phyloP scores from a whole-genome alignment of 2,113 vertebrate species.

The Callorhinus ursinus region DNA sequence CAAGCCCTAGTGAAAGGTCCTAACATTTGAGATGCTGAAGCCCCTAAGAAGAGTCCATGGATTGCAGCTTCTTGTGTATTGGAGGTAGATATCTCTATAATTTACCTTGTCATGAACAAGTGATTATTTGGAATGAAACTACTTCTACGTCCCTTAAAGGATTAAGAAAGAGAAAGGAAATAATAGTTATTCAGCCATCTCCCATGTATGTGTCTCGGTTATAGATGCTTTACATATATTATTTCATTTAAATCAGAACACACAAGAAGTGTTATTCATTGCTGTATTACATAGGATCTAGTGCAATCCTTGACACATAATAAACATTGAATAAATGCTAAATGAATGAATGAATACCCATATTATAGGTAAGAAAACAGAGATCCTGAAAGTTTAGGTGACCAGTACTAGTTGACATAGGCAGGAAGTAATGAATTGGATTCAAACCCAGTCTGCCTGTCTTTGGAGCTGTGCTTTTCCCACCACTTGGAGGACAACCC shows the following conservation, averaged over 20 bases:
- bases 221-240: neutral
- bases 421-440: neutral
- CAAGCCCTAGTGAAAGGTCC: neutral
- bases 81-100: neutral
- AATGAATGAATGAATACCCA: neutral
- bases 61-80: neutral
- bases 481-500: too few species aligned
- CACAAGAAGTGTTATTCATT: neutral
- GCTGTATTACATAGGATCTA: neutral
- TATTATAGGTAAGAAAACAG: neutral
- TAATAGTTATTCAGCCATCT: neutral
- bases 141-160: neutral
- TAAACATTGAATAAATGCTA: neutral
- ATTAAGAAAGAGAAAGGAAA: neutral
- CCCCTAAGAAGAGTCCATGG: neutral
- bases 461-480: neutral
- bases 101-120: neutral
- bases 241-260: neutral
- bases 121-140: neutral
- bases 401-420: neutral
- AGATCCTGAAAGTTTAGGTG: neutral
- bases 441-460: neutral
- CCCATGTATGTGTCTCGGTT: neutral
- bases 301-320: neutral
- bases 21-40: neutral